phyloP scores from a whole-genome alignment of 2,888 invertebrate genomes.

The Dicycla oo region DNA sequence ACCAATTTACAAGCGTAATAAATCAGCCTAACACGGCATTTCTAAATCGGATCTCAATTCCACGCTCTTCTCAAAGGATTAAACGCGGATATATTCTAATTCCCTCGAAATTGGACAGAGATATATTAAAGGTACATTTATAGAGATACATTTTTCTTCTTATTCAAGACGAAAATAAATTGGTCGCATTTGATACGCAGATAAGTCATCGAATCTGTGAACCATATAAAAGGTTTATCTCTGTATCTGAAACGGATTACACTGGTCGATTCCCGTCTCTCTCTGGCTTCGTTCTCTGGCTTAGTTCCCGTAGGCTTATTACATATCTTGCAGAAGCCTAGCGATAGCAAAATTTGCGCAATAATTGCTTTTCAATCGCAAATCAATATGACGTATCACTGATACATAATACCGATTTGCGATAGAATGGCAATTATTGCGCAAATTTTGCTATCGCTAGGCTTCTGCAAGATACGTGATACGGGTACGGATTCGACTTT shows the following conservation, averaged over 20 bases:
- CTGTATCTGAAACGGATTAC: constrained; percentile 14
- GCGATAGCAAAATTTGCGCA: too few species aligned
- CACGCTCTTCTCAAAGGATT: constrained; percentile 23
- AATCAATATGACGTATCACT: too few species aligned
- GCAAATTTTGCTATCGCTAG: too few species aligned
- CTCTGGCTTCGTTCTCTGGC: too few species aligned
- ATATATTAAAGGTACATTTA: constrained; percentile 36
- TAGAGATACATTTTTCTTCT: constrained; percentile 30
- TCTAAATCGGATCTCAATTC: constrained; percentile 21
- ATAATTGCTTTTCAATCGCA: too few species aligned
- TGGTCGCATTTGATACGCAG: constrained; percentile 31
- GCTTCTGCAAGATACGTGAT: too few species aligned
- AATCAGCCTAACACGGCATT: constrained; percentile 8
- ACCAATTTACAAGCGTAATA: constrained; percentile 1
- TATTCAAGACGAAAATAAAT: constrained; percentile 41
- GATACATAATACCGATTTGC: too few species aligned
- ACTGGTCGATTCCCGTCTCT: constrained; percentile 5
- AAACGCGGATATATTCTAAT: constrained; percentile 29
- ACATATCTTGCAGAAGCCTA: too few species aligned
- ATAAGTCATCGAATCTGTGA: constrained; percentile 24
- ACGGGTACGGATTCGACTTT: constrained; percentile 21
- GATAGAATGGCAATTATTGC: too few species aligned
- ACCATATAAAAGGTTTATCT: constrained; percentile 12
- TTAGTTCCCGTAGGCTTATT: too few species aligned
- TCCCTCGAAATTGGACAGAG: constrained; percentile 9